phyloP scores from a whole-genome alignment of 1,140 invertebrate genomes.

The Drosophila quadrilineata region DNA sequence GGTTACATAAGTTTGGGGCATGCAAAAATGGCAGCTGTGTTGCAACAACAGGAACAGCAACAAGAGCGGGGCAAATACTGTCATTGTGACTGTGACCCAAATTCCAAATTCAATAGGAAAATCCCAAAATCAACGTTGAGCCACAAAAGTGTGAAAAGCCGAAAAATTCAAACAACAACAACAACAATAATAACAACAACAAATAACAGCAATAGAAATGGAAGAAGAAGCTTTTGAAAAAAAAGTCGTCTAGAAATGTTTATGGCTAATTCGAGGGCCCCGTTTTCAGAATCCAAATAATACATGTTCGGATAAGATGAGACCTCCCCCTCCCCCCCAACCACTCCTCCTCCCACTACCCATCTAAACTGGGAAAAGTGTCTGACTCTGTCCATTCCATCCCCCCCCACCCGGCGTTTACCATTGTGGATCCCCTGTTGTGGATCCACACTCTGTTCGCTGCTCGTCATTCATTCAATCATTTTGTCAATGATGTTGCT shows the following conservation, averaged over 20 bases:
- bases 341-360: no score
- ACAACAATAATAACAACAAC: conserved; percentile 25
- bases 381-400: no score
- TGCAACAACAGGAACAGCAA: background rate
- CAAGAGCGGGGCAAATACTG: no score
- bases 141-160: conserved; percentile 58
- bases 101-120: conserved; percentile 48
- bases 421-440: no score
- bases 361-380: no score
- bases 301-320: no score
- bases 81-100: conserved; percentile 58
- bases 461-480: conserved; percentile 75
- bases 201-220: conserved; percentile 17
- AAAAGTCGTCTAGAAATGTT: conserved; percentile 68
- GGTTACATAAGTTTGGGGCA: conserved; percentile 6
- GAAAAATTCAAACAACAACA: conserved; percentile 30
- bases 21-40: conserved; percentile 38
- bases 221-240: no score
- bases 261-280: conserved; percentile 64
- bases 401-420: no score
- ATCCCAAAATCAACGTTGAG: background rate
- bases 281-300: no score
- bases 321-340: no score
- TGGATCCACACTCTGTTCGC: no score
- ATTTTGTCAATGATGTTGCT: conserved; percentile 73